Percentiles rank a stretch among this genome's conserved stretches.
Evolutionary conservation across 2,797 vertebrate genomes (phyloP).

Genomic region (Girardinus metallicus): DNA sequence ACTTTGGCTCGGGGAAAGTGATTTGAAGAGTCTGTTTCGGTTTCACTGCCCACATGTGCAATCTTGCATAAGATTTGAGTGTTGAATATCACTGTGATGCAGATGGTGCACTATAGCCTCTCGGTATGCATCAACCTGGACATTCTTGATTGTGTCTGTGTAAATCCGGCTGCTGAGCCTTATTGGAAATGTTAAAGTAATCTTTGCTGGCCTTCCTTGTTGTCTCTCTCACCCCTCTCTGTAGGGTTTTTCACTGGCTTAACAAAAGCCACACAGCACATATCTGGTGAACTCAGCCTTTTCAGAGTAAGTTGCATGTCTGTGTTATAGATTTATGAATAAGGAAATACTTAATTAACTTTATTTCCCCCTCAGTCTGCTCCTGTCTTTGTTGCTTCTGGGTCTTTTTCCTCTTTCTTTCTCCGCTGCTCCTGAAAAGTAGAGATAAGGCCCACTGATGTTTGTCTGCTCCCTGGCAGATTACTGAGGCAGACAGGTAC

Average conservation of each 20-base stretch:
- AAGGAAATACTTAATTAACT: conserved; percentile 49
- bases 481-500: conserved; percentile 72
- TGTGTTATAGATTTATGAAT: conserved; percentile 12
- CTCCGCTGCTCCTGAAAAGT: conserved; percentile 71
- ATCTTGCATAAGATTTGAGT: conserved; percentile 59
- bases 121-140: conserved; percentile 38
- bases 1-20: conserved; percentile 60
- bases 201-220: conserved; percentile 31
- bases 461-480: conserved; percentile 78
- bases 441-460: conserved; percentile 79
- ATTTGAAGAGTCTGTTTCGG: conserved; percentile 52
- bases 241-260: conserved; percentile 28
- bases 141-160: conserved; percentile 40
- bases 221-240: conserved; percentile 19
- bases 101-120: conserved; percentile 58
- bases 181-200: conserved; percentile 49
- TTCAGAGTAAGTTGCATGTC: conserved; percentile 28
- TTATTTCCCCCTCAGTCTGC: conserved; percentile 39
- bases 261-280: conserved; percentile 18
- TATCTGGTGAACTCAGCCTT: conserved; percentile 23
- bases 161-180: conserved; percentile 43
- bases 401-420: conserved; percentile 60
- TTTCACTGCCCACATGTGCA: conserved; percentile 60
- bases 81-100: conserved; percentile 59
- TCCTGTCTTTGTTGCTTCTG: conserved; percentile 45